Evolutionary conservation across 2,797 vertebrate species (phyloP).

Genomic region (Syndactyla subalaris): DNA sequence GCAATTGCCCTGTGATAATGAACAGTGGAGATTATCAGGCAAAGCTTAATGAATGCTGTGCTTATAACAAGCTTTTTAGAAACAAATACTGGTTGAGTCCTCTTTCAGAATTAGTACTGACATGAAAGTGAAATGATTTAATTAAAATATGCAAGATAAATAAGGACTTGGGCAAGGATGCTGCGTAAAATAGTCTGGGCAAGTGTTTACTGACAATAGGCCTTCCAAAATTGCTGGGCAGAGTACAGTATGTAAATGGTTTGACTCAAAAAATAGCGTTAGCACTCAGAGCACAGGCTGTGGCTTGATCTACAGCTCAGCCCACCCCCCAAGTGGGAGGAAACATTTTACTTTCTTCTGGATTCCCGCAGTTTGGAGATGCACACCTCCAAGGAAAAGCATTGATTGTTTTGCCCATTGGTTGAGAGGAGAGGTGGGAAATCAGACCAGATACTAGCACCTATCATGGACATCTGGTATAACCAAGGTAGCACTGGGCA

Average conservation of each 20-base stretch:
- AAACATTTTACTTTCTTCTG: not conserved
- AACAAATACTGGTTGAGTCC: constrained; percentile 72
- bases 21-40: constrained; percentile 68
- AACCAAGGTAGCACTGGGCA: not conserved
- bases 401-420: rapidly evolving
- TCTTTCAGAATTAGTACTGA: constrained; percentile 74
- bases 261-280: not conserved
- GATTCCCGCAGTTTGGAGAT: not conserved
- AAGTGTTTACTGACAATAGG: constrained; percentile 30
- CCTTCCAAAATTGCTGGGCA: not conserved
- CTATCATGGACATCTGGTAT: not conserved
- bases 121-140: constrained; percentile 68
- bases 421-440: not conserved
- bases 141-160: constrained; percentile 71
- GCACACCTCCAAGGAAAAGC: rapidly evolving
- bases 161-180: constrained; percentile 45
- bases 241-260: not conserved
- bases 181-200: not conserved
- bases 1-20: constrained; percentile 70
- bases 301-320: not conserved
- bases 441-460: not conserved
- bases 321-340: not conserved
- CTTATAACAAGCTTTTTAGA: constrained; percentile 72
- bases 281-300: not conserved
- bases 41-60: constrained; percentile 72